Conservation (phyloP, 2,797 vertebrate genomes). For the Tapera naevia region DNA sequence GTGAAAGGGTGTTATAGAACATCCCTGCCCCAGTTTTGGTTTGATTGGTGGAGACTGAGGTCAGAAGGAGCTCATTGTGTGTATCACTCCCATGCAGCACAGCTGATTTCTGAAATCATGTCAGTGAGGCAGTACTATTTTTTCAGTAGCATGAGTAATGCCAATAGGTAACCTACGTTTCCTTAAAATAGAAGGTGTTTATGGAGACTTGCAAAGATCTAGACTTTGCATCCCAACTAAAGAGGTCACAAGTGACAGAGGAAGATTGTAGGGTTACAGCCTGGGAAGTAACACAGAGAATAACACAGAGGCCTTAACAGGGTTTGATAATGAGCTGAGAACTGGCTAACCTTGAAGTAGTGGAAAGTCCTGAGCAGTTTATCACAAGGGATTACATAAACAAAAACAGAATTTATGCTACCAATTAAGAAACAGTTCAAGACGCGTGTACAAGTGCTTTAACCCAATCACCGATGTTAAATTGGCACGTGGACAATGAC, state of each 20-base stretch:
- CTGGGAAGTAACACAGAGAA: too few relatives aligned
- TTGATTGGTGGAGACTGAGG: not conserved
- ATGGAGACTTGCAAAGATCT: not conserved
- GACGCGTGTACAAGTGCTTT: too few relatives aligned
- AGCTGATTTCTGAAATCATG: not conserved
- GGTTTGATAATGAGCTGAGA: too few relatives aligned
- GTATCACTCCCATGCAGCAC: fast-evolving
- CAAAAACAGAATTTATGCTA: too few relatives aligned
- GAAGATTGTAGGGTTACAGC: too few relatives aligned
- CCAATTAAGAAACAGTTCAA: too few relatives aligned
- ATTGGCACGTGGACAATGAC: too few relatives aligned
- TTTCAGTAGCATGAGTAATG: not conserved
- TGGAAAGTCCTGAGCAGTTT: too few relatives aligned
- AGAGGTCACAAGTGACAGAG: not conserved
- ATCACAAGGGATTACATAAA: too few relatives aligned
- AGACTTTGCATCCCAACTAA: not conserved
- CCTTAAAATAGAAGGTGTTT: not conserved
- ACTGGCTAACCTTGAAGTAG: too few relatives aligned
- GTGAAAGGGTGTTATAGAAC: not conserved
- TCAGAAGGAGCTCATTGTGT: not conserved
- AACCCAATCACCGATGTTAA: too few relatives aligned
- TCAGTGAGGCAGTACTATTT: not conserved
- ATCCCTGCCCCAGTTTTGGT: not conserved
- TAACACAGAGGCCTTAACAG: too few relatives aligned
- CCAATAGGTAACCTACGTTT: not conserved